Conservation (phyloP, 2,797 vertebrate genomes). For the Taeniopygia guttata region DNA sequence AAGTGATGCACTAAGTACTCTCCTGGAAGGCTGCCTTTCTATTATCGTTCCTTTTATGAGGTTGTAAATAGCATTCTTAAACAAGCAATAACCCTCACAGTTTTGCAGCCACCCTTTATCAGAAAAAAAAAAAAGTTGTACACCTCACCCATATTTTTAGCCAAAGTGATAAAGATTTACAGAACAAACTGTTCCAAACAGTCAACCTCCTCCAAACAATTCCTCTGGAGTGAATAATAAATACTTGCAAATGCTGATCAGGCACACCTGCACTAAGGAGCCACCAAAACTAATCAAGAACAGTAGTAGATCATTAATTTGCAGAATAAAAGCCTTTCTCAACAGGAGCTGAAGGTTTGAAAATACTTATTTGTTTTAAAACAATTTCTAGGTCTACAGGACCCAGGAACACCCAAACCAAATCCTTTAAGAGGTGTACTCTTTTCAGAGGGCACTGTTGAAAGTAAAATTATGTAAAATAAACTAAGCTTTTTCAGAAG, state of each 20-base stretch:
- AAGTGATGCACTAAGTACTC: neutral
- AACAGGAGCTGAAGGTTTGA: neutral
- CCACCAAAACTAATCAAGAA: constrained; percentile 25
- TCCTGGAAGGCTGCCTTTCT: constrained; percentile 51
- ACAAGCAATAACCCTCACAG: constrained; percentile 40
- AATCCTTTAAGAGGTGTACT: neutral
- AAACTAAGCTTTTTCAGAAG: neutral
- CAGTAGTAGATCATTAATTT: constrained; percentile 15
- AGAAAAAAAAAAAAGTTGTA: neutral
- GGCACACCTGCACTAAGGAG: neutral
- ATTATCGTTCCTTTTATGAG: constrained; percentile 37
- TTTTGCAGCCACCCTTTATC: constrained; percentile 1
- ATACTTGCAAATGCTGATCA: neutral
- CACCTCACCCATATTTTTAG: neutral
- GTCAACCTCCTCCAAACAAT: neutral
- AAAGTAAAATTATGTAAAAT: neutral
- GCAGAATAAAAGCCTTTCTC: constrained; percentile 23
- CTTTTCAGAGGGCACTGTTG: neutral
- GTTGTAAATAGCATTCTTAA: constrained; percentile 59
- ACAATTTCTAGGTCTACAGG: neutral
- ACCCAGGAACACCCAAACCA: neutral
- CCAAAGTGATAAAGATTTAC: neutral
- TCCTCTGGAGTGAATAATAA: neutral
- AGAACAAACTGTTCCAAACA: neutral
- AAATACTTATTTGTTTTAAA: constrained; percentile 23